A percentile compares a stretch with the other conserved stretches of the same genome.
Evolutionary conservation across 1,140 invertebrate genomes (phyloP).

Genomic region (Condylostylus longicornis): DNA sequence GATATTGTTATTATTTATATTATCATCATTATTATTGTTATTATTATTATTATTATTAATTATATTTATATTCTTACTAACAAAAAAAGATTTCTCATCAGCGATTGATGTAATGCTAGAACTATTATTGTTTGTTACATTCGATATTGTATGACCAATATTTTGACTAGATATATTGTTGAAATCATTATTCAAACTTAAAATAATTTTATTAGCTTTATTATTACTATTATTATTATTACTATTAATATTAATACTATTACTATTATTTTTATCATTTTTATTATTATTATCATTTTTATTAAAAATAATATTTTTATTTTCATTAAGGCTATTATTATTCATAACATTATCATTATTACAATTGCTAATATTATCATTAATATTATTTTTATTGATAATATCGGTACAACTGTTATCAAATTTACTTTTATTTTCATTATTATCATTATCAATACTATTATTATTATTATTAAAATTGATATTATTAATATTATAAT

Average conservation of each 20-base stretch:
- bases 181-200: too few relatives aligned
- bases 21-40: too few relatives aligned
- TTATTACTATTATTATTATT: conserved; percentile 1
- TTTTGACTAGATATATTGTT: neutral
- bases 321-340: conserved; percentile 2
- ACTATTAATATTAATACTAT: conserved; percentile 4
- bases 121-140: too few relatives aligned
- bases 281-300: neutral
- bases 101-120: too few relatives aligned
- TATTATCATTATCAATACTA: too few relatives aligned
- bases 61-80: too few relatives aligned
- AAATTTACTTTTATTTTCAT: conserved; percentile 1
- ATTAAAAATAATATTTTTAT: too few relatives aligned
- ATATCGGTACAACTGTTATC: conserved; percentile 4
- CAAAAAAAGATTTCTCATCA: too few relatives aligned
- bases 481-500: neutral
- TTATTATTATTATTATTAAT: conserved; percentile 1
- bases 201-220: too few relatives aligned
- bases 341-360: conserved; percentile 1
- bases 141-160: neutral
- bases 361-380: neutral
- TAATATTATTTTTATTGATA: conserved; percentile 3
- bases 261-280: neutral
- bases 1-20: too few relatives aligned
- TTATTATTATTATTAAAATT: too few relatives aligned